These are phyloP conservation scores for Eremophila alpestris DNA, from an alignment of 2,797 vertebrate species.

Conservation along the genomic window DNA sequence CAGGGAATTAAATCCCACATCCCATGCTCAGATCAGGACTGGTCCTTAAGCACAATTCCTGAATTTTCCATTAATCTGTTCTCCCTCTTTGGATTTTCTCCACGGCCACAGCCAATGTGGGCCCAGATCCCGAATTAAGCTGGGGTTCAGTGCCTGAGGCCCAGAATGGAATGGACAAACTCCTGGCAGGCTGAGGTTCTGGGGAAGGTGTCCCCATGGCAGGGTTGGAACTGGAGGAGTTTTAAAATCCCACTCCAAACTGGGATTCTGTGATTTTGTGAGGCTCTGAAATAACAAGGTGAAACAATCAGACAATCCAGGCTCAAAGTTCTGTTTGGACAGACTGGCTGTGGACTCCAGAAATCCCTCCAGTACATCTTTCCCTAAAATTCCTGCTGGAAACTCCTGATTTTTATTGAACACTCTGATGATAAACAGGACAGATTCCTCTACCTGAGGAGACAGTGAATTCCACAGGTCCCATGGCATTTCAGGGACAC, in stretches of 20 bases:
- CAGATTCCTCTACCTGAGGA: background rate
- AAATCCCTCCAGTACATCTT: background rate
- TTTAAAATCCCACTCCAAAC: background rate
- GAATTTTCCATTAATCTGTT: background rate
- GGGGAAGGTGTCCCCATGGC: background rate
- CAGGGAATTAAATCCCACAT: background rate
- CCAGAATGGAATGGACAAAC: background rate
- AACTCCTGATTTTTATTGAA: background rate
- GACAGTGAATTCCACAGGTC: accelerated
- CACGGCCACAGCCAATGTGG: accelerated
- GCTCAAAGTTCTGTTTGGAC: background rate
- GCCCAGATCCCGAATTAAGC: background rate
- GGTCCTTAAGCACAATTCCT: background rate
- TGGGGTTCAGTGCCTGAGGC: background rate
- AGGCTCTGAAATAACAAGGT: background rate
- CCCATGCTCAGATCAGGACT: background rate
- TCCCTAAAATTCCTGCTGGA: background rate
- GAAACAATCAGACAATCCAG: background rate
- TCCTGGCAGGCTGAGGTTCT: background rate
- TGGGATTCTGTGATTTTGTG: background rate
- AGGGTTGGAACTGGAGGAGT: background rate
- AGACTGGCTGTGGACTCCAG: background rate
- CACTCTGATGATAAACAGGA: background rate
- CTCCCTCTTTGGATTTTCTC: background rate
- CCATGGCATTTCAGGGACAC: background rate